Conservation (phyloP, 2,797 vertebrate genomes). For the Hippoglossus hippoglossus region DNA sequence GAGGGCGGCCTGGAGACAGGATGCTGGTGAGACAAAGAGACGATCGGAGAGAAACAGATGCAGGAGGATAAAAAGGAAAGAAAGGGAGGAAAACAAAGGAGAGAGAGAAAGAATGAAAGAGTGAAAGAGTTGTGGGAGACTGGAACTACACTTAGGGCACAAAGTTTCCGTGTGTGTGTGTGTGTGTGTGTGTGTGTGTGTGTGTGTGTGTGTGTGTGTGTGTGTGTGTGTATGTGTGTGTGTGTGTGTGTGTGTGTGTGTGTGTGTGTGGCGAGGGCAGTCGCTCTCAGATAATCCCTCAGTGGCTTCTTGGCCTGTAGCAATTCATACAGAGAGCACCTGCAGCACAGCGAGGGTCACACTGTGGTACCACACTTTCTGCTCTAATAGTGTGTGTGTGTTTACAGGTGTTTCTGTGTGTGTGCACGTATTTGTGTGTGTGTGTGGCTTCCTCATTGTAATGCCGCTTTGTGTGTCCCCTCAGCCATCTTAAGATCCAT, state of each 20-base stretch:
- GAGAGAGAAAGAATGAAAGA: conserved; percentile 33
- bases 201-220: conserved; percentile 2
- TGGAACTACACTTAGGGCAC: conserved; percentile 13
- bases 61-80: conserved; percentile 16
- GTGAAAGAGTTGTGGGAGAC: conserved; percentile 12
- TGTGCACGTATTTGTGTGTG: not conserved
- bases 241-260: conserved; percentile 26
- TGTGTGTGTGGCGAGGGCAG: conserved; percentile 38
- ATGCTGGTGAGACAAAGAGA: conserved; percentile 57
- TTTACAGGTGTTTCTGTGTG: conserved; percentile 50
- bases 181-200: conserved; percentile 5
- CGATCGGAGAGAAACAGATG: conserved; percentile 54
- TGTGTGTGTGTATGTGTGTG: conserved; percentile 24
- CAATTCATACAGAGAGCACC: conserved; percentile 69
- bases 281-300: conserved; percentile 70
- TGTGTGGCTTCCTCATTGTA: conserved; percentile 8
- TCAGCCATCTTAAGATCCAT: conserved; percentile 60
- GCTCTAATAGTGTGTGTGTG: conserved; percentile 39
- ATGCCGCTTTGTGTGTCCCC: conserved; percentile 25
- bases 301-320: conserved; percentile 57
- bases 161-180: conserved; percentile 40
- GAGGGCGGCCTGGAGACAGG: conserved; percentile 56
- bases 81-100: conserved; percentile 44
- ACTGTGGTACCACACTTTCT: conserved; percentile 62
- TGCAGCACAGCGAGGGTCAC: conserved; percentile 73